Conservation (phyloP, 2,113 vertebrate genomes). For the Laticauda laticaudata region DNA sequence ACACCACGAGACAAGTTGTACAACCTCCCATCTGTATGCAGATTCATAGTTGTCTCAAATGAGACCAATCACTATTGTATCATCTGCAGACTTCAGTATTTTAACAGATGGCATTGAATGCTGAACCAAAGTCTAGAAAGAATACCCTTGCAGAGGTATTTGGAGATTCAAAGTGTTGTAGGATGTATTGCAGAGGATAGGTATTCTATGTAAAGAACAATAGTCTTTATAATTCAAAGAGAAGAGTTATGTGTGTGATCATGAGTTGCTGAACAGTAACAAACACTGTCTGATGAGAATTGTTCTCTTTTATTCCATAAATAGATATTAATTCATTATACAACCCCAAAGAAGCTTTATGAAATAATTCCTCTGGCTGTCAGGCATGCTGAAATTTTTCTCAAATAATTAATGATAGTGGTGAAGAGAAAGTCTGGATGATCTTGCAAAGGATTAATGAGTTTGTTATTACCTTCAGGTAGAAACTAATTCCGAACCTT, state of each 20-base stretch:
- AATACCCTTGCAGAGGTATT: too few relatives aligned
- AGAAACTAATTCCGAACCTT: constrained; percentile 12
- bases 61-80: too few relatives aligned
- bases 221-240: constrained; percentile 25
- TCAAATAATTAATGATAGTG: constrained; percentile 30
- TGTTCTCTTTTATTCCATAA: constrained; percentile 28
- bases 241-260: background rate
- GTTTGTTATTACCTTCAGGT: constrained; percentile 10
- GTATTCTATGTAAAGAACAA: background rate
- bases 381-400: constrained; percentile 8
- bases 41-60: too few relatives aligned
- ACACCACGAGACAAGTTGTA: too few relatives aligned
- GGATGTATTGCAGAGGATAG: background rate
- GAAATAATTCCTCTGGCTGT: constrained; percentile 26
- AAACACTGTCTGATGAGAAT: background rate
- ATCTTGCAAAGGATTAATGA: constrained; percentile 35
- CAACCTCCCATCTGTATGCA: too few relatives aligned
- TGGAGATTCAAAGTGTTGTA: too few relatives aligned
- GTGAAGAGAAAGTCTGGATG: constrained; percentile 33
- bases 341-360: constrained; percentile 21
- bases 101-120: too few relatives aligned
- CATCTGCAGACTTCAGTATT: too few relatives aligned
- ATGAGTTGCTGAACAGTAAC: background rate
- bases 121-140: too few relatives aligned
- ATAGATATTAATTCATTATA: constrained; percentile 29